phyloP scores from a whole-genome alignment of 2,888 invertebrate species.

The Polyploca ridens region DNA sequence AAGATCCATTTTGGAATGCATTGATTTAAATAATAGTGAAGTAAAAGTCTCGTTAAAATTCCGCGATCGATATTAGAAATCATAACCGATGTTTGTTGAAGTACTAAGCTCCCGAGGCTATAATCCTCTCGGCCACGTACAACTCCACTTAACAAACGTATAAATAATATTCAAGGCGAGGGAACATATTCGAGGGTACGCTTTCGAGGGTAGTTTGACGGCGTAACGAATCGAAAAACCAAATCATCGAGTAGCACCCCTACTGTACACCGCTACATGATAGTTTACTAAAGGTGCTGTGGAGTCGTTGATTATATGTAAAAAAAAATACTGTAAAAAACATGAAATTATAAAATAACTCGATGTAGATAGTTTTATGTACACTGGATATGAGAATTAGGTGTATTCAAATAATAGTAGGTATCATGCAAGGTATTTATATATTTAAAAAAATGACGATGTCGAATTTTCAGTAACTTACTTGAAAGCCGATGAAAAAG shows the following conservation, averaged over 20 bases:
- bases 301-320: slow-evolving; percentile 52
- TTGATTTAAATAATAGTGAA: background rate
- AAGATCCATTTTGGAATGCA: background rate
- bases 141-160: slow-evolving; percentile 84
- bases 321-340: too few species aligned
- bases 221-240: slow-evolving; percentile 85
- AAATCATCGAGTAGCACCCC: slow-evolving; percentile 85
- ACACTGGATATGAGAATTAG: too few species aligned
- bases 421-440: too few species aligned
- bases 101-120: slow-evolving; percentile 77
- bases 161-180: slow-evolving; percentile 84
- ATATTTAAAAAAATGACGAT: too few species aligned
- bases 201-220: slow-evolving; percentile 82
- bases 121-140: slow-evolving; percentile 74
- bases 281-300: slow-evolving; percentile 66
- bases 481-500: too few species aligned
- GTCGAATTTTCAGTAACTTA: too few species aligned
- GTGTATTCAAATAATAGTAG: too few species aligned
- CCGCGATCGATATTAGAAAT: slow-evolving; percentile 71
- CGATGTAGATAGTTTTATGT: too few species aligned
- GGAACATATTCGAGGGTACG: slow-evolving; percentile 82
- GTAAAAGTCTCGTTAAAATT: slow-evolving; percentile 39
- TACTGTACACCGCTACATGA: slow-evolving; percentile 80
- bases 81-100: slow-evolving; percentile 81
- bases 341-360: too few species aligned